These are phyloP conservation scores for Coregonus clupeaformis DNA, from an alignment of 2,113 vertebrate genomes.

Conservation along the genomic window DNA sequence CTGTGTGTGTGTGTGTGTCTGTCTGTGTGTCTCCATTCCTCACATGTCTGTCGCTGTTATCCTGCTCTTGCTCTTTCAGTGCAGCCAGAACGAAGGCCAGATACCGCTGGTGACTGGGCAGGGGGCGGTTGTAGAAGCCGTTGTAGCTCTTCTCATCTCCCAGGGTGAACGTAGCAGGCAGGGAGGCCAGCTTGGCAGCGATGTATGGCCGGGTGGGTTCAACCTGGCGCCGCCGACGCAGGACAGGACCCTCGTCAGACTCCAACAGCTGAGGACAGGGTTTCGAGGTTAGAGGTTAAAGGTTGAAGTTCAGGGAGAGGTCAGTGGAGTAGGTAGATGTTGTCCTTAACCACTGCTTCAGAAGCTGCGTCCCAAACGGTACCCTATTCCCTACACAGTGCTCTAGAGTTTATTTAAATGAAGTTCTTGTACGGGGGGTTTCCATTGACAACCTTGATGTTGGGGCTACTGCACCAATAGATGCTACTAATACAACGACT, in stretches of 20 bases:
- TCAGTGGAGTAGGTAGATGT: not conserved
- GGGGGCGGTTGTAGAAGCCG: constrained; percentile 92
- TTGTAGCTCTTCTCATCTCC: constrained; percentile 91
- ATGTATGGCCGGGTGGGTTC: constrained; percentile 87
- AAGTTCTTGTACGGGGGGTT: too few species aligned
- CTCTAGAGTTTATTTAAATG: too few species aligned
- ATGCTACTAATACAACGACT: constrained; percentile 39
- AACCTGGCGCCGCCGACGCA: constrained; percentile 80
- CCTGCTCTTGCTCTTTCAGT: constrained; percentile 78
- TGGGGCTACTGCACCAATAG: not conserved
- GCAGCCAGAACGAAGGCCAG: constrained; percentile 92
- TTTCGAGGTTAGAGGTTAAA: not conserved
- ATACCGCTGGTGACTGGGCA: constrained; percentile 84
- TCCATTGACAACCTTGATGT: too few species aligned
- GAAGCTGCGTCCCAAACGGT: too few species aligned
- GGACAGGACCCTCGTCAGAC: constrained; percentile 67
- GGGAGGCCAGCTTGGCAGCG: constrained; percentile 84
- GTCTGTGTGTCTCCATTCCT: constrained; percentile 23
- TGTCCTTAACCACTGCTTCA: too few species aligned
- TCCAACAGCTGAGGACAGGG: constrained; percentile 79
- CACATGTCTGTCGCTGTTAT: constrained; percentile 62
- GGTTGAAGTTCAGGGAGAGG: not conserved
- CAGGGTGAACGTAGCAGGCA: constrained; percentile 86
- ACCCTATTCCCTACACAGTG: too few species aligned
- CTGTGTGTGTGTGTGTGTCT: not conserved